Evolutionary conservation across 2,797 vertebrate species (phyloP).

Genomic region (Siniperca undulata): DNA sequence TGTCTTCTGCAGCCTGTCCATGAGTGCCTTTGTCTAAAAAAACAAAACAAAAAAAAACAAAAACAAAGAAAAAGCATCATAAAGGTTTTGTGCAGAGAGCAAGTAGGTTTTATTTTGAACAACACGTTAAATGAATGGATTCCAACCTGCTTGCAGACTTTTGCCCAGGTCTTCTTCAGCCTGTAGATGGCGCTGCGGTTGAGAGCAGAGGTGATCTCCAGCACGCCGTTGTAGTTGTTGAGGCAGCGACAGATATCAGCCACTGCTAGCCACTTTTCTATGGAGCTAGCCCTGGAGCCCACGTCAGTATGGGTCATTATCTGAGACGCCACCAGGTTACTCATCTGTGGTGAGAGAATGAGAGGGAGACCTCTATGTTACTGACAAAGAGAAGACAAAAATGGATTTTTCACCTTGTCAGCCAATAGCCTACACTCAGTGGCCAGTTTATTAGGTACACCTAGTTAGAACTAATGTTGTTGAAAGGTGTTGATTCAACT

Average conservation of each 20-base stretch:
- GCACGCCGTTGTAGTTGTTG: slow-evolving; percentile 97
- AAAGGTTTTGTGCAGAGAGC: background rate
- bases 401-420: background rate
- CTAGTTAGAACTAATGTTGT: no score
- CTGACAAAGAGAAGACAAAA: no score
- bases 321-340: slow-evolving; percentile 97
- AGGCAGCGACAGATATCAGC: slow-evolving; percentile 96
- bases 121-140: background rate
- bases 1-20: slow-evolving; percentile 97
- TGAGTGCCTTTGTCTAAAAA: slow-evolving; percentile 92
- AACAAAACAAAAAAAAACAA: slow-evolving; percentile 31
- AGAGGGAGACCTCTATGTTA: background rate
- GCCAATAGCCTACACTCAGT: no score
- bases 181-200: slow-evolving; percentile 98
- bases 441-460: background rate
- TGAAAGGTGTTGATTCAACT: background rate
- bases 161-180: slow-evolving; percentile 98
- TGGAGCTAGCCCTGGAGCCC: slow-evolving; percentile 90
- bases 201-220: slow-evolving; percentile 97
- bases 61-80: background rate
- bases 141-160: slow-evolving; percentile 95
- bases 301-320: slow-evolving; percentile 93
- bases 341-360: slow-evolving; percentile 88
- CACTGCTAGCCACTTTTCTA: slow-evolving; percentile 97
- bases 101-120: fast-evolving